Base-by-base conservation (phyloP, 1,140 invertebrate genomes). In the Conopomorpha cramerella region DNA sequence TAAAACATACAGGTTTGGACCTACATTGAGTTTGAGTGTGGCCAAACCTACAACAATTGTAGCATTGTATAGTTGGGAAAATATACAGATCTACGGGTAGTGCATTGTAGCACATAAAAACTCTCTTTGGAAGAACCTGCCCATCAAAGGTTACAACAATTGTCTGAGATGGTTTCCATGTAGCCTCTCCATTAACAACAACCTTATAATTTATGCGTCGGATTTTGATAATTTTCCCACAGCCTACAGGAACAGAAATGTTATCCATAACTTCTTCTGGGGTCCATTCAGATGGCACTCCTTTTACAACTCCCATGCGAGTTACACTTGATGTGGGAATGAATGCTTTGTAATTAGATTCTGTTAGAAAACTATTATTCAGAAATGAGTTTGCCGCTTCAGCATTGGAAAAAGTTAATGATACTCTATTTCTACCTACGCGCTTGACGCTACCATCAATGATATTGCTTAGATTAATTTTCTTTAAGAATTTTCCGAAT, bases 91-190 rank as follows among this genome's bases (percentile, higher is more conserved):
- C 17, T 1, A 31, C 36, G 6, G 17, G 17, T n/a, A 38, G 11
- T 13, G 38, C 6, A 8, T 18, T 34, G 8, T 34, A 34, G 15
- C 30, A 33, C 6, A 33, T 18, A 11, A 28, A 39, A 11, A 39
- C n/a, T 29, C 38, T 27, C 14, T 33, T 39, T 2, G 38, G 38
- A 8, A 39, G 12, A 18, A 34, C 12, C 34, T 33, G 30, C 2
- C 38, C 38, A 18, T 39, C 30, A 39, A 39, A 39, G 1, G 31
- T 39, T 3, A 34, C 2, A 1, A 39, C 30, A 8, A 39, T 31
- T 16, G 38, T 28, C 29, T 34, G 14, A 18, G 15, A 28, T 18
- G 27, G 2, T 27, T 15, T 18, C 13, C 23, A 2, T 6, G 16
- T n/a, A 4, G 8, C 7, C 2, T 30, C 12, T 11, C 2, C 8